Base-by-base conservation (phyloP, 2,113 vertebrate species). In the Morone saxatilis region DNA sequence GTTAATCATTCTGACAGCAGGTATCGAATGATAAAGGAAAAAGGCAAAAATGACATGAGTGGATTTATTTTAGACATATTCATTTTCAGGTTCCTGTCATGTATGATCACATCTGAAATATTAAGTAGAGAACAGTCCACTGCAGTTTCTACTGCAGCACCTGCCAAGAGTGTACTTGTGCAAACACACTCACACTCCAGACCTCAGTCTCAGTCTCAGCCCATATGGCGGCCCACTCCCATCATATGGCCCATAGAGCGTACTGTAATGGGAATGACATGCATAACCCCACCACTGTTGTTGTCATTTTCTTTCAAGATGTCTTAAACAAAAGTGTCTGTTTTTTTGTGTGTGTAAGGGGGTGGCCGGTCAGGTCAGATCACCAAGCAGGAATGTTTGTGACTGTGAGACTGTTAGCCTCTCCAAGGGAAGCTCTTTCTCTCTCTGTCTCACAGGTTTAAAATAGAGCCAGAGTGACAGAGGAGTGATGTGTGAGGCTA, bases 21-120 rank as follows among this genome's bases (percentile, higher is more conserved):
- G 61, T 86, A 81, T 90, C 17, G 8, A 78, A 84, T 81, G 20
- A 50, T 43, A 36, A 63, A 66, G 72, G 54, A 74, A 71, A 81
- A 60, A 38, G 10, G 48, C n/a, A 53, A 63, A 88, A 68, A 54
- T 40, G 60, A 72, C 51, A n/a, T 11, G 20, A 53, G 71, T 47
- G 54, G 71, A 82, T 87, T 84, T 86, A 80, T 88, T 61, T 63
- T 47, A 83, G 68, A 74, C 75, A 38, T 85, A 78, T 86, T 89
- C 40, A 45, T 62, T 88, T 87, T 80, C 86, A 83, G 47, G 53
- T 84, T 89, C 54, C 73, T 88, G 86, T 81, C 86, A 86, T 81
- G 66, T 84, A 75, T 76, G 75, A 89, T 89, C 47, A 40, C 54
- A 71, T 82, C 54, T 87, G 62, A 86, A 77, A 78, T 82, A 80